Evolutionary conservation across 2,797 vertebrate genomes (phyloP), one percentile per base, ranked within the genome.

Genomic region (Acanthornis magna): DNA sequence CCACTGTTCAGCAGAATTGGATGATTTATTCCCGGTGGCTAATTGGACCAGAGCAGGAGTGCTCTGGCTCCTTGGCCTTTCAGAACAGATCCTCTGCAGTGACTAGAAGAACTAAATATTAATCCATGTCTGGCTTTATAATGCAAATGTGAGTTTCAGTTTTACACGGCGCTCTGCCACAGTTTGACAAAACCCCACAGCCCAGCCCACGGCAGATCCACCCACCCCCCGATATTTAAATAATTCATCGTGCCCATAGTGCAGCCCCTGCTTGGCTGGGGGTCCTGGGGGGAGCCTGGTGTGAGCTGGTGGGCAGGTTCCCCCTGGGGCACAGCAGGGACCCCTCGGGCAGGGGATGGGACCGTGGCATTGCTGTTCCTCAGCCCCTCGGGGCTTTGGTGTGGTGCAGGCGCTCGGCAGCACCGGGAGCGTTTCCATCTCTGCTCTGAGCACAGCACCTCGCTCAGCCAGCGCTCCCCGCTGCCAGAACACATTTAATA

Each of bases 401-500:
- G 34, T 0, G 19, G 21, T 22, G 19, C 12, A 0, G 5, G 60
- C 6, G 13, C 75, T 10, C 58, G 32, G 74, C 63, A 82, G 74
- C 13, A 50, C 61, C 83, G 13, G 90, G 80, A 81, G 20, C 6
- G 0, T 4, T 3, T 42, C 75, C 65, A 16, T 45, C 65, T 57
- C 42, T 13, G 70, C 67, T 60, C 11, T 4, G 68, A 9, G 54
- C 82, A 57, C 6, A 88, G 92, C 85, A 42, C 55, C 60, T 32
- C 58, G 5, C 45, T 15, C 83, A 96, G 88, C 75, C 45, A 42
- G 27, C 21, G 5, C 50, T 76, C 74, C 85, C 90, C 78, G 82
- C 51, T 80, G 96, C 92, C 79, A 96, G 90, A 68, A 61, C 76
- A 54, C 53, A 58, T 94, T 88, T 71, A 67, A 93, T 78, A 4